Conservation (phyloP, 2,797 vertebrate genomes). For the Tangara arthus region DNA sequence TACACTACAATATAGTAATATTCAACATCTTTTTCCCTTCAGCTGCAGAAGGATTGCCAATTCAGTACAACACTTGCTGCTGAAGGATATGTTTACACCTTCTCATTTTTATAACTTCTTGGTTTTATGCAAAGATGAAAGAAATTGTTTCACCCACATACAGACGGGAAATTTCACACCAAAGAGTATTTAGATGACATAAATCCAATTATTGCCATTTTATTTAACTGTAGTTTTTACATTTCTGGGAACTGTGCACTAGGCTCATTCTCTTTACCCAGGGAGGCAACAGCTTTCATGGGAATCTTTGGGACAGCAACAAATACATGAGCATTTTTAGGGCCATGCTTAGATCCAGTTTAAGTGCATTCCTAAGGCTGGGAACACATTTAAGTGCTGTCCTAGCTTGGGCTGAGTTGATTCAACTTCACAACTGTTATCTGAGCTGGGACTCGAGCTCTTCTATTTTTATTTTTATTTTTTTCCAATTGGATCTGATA, state of each 20-base stretch:
- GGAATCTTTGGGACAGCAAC: not conserved
- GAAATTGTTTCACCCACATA: not conserved
- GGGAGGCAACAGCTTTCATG: not conserved
- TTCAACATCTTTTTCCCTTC: constrained; percentile 8
- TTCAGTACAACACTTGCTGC: not conserved
- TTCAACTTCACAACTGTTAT: not conserved
- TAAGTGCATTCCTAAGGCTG: not conserved
- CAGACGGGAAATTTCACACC: not conserved
- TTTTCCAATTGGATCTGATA: not conserved
- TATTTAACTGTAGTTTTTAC: not conserved
- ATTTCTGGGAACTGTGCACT: not conserved
- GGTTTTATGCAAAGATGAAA: not conserved
- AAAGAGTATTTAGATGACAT: not conserved
- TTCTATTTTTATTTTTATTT: not conserved
- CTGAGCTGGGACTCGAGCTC: not conserved
- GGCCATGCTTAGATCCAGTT: not conserved
- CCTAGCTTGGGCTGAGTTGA: not conserved
- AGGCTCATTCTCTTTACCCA: not conserved
- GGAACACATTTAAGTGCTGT: not conserved
- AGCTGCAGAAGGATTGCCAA: constrained; percentile 8
- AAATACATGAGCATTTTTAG: not conserved
- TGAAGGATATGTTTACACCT: constrained; percentile 11
- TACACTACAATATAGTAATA: not conserved
- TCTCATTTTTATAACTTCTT: not conserved
- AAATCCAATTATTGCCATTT: not conserved